A percentile compares a stretch with the other conserved stretches of the same genome.
These are phyloP conservation scores for Zosterops japonicus DNA, from an alignment of 2,113 vertebrate species.

Conservation along the genomic window DNA sequence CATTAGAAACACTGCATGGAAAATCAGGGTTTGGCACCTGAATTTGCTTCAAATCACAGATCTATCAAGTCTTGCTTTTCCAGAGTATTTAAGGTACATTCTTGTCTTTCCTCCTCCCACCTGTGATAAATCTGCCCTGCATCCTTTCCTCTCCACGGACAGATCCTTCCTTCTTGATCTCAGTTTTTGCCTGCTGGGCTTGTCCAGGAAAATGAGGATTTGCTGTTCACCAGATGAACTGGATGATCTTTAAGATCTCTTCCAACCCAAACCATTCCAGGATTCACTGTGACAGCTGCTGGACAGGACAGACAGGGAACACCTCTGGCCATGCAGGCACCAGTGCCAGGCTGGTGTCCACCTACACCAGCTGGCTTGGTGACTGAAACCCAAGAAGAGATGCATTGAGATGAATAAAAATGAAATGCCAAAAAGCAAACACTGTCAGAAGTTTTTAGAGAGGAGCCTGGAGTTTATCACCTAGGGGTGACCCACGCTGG, in stretches of 20 bases:
- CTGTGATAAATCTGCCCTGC: neutral
- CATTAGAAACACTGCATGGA: neutral
- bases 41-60: neutral
- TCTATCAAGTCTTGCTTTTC: neutral
- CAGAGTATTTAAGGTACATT: neutral
- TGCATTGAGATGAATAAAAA: neutral
- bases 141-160: neutral
- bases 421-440: neutral
- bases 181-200: neutral
- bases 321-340: neutral
- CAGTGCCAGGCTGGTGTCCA: neutral
- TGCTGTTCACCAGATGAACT: neutral
- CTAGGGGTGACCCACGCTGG: neutral
- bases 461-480: neutral
- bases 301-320: neutral
- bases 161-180: neutral
- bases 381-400: neutral
- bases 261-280: neutral
- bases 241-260: neutral
- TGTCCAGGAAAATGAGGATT: neutral
- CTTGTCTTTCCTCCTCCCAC: neutral
- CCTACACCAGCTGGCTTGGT: neutral
- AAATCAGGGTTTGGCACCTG: neutral
- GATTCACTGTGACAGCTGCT: neutral
- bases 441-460: neutral